These are phyloP conservation scores for Pygocentrus nattereri DNA, from an alignment of 2,797 vertebrate genomes.

Conservation along the genomic window DNA sequence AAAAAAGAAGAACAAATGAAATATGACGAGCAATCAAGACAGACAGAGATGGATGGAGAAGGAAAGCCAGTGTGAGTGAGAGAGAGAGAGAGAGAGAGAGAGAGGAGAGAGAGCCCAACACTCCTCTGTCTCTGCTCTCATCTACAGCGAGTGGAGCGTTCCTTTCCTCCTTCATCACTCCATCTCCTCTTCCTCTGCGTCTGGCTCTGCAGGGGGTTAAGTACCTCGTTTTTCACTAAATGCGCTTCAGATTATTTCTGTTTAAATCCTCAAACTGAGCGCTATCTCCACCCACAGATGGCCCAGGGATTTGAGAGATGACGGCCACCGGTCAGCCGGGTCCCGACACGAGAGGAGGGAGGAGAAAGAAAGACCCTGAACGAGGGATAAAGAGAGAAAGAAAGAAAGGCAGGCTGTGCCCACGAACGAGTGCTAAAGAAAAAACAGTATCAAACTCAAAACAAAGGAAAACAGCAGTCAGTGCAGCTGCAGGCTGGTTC, in stretches of 20 bases:
- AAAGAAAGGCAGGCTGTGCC: neutral
- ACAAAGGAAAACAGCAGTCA: constrained; percentile 5
- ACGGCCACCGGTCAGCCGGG: constrained; percentile 12
- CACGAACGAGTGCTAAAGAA: neutral
- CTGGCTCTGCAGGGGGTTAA: constrained; percentile 42
- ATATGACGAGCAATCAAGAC: neutral
- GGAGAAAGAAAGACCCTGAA: neutral
- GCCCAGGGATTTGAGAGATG: constrained; percentile 48
- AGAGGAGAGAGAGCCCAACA: neutral
- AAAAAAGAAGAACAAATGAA: neutral
- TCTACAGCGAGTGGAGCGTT: constrained; percentile 16
- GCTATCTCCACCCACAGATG: constrained; percentile 58
- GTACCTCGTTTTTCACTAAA: constrained; percentile 50
- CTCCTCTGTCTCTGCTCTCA: constrained; percentile 14
- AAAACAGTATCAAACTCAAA: neutral
- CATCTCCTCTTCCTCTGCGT: constrained; percentile 1
- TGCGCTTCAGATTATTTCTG: constrained; percentile 53
- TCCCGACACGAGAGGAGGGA: neutral
- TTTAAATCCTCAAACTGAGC: constrained; percentile 50
- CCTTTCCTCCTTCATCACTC: constrained; percentile 8
- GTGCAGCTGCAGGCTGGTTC: neutral
- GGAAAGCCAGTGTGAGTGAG: neutral
- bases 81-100: neutral
- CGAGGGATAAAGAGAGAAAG: neutral
- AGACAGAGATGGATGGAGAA: neutral